Conservation (phyloP, 2,888 invertebrate genomes). For the Gandaritis pyraliata region DNA sequence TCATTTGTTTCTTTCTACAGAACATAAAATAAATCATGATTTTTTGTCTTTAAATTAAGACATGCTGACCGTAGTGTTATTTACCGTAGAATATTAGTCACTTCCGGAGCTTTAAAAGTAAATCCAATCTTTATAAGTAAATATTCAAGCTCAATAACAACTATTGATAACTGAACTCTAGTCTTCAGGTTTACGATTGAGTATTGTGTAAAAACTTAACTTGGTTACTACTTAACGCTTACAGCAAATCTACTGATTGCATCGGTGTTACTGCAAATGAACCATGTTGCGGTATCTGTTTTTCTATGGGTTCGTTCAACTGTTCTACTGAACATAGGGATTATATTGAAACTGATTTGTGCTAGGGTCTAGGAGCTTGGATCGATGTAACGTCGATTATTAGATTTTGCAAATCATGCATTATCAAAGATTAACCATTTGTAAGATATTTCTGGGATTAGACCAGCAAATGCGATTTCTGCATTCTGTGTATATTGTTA, state of each 20-base stretch:
- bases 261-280: slow-evolving; percentile 33
- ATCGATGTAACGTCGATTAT: slow-evolving; percentile 24
- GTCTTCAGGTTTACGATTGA: slow-evolving; percentile 30
- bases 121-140: slow-evolving; percentile 7
- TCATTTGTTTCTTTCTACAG: not conserved
- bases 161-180: slow-evolving; percentile 30
- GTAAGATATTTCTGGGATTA: too few species aligned
- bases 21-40: too few species aligned
- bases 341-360: slow-evolving; percentile 41
- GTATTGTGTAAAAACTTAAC: slow-evolving; percentile 43
- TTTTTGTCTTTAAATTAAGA: not conserved
- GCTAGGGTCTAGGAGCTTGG: slow-evolving; percentile 31
- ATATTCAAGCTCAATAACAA: slow-evolving; percentile 16
- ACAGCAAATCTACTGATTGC: slow-evolving; percentile 31
- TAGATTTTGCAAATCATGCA: too few species aligned
- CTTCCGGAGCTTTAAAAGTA: not conserved
- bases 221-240: slow-evolving; percentile 36
- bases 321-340: slow-evolving; percentile 40
- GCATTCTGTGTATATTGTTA: not conserved
- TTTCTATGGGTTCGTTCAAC: slow-evolving; percentile 28
- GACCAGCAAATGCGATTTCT: too few species aligned
- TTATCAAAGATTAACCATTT: too few species aligned
- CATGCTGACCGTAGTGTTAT: not conserved
- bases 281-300: slow-evolving; percentile 20
- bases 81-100: too few species aligned